These are phyloP conservation scores for Mamestra configurata DNA, from an alignment of 1,140 invertebrate species.

Conservation along the genomic window DNA sequence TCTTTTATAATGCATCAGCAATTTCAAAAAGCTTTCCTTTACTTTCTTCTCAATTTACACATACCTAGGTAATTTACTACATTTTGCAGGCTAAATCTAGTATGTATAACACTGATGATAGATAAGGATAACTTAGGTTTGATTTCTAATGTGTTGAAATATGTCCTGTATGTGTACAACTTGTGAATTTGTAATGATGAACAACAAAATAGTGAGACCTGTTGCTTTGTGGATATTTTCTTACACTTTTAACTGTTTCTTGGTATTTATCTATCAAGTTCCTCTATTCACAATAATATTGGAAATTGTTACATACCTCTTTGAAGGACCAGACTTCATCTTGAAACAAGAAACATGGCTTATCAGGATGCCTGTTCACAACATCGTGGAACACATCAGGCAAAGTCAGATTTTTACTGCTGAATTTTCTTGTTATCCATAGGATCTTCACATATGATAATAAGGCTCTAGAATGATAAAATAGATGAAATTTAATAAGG, in stretches of 20 bases:
- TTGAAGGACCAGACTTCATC: slow-evolving; percentile 95
- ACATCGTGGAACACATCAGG: slow-evolving; percentile 92
- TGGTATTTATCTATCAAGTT: not conserved
- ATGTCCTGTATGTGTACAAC: slow-evolving; percentile 30
- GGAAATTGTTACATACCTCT: slow-evolving; percentile 86
- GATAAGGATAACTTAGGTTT: not conserved
- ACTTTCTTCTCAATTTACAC: slow-evolving; percentile 17
- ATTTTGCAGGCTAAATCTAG: not conserved
- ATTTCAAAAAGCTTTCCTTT: not conserved
- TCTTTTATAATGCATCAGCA: slow-evolving; percentile 16
- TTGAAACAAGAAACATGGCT: slow-evolving; percentile 93
- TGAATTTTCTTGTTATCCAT: slow-evolving; percentile 88
- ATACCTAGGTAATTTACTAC: not conserved
- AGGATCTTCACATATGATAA: slow-evolving; percentile 90
- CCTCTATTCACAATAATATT: not conserved
- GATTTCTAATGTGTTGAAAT: slow-evolving; percentile 37
- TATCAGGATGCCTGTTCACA: slow-evolving; percentile 92
- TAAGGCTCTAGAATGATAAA: slow-evolving; percentile 90
- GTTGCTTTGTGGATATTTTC: not conserved
- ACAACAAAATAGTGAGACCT: not conserved
- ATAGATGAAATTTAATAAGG: not conserved
- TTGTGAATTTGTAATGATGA: slow-evolving; percentile 40
- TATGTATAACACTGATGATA: slow-evolving; percentile 1
- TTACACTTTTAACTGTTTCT: not conserved
- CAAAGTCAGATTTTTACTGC: slow-evolving; percentile 91